A percentile compares a stretch with the other conserved stretches of the same genome.
phyloP scores from a whole-genome alignment of 2,888 invertebrate species.

The Carterocephalus palaemon region DNA sequence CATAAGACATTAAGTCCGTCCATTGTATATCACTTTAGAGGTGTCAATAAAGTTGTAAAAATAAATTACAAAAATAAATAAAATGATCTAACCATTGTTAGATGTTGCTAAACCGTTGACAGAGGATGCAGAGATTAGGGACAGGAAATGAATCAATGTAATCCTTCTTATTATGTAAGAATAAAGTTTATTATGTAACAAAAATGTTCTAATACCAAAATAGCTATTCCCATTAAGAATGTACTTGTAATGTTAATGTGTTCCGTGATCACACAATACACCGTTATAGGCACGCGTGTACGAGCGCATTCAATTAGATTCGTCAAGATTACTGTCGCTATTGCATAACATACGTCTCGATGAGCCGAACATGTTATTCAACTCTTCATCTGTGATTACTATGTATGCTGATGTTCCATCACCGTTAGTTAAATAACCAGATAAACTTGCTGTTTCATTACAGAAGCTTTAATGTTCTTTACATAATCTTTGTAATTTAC shows the following conservation, averaged over 20 bases:
- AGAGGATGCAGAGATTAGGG: too few relatives aligned
- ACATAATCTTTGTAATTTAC: constrained; percentile 10
- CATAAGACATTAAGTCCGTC: too few relatives aligned
- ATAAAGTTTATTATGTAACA: too few relatives aligned
- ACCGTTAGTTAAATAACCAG: constrained; percentile 38
- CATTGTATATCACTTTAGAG: too few relatives aligned
- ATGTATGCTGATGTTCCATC: constrained; percentile 55
- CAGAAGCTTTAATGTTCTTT: constrained; percentile 10
- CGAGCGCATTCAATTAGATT: constrained; percentile 53
- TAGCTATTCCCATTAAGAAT: constrained; percentile 19
- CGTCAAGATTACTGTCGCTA: constrained; percentile 53
- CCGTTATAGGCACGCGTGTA: constrained; percentile 63
- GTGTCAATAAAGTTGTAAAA: too few relatives aligned
- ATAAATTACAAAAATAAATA: too few relatives aligned
- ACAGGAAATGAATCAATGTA: too few relatives aligned
- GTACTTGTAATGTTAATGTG: constrained; percentile 40
- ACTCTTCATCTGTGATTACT: constrained; percentile 60
- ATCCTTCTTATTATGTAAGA: too few relatives aligned
- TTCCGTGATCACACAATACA: constrained; percentile 63
- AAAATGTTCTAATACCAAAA: too few relatives aligned
- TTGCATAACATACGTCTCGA: constrained; percentile 65
- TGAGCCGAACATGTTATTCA: constrained; percentile 60
- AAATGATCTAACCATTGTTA: too few relatives aligned
- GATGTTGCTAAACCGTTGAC: too few relatives aligned
- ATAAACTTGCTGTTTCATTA: constrained; percentile 7